Percentiles rank a stretch among this genome's conserved stretches.
Evolutionary conservation across 2,888 invertebrate genomes (phyloP).

Genomic region (Corbicula japonica): DNA sequence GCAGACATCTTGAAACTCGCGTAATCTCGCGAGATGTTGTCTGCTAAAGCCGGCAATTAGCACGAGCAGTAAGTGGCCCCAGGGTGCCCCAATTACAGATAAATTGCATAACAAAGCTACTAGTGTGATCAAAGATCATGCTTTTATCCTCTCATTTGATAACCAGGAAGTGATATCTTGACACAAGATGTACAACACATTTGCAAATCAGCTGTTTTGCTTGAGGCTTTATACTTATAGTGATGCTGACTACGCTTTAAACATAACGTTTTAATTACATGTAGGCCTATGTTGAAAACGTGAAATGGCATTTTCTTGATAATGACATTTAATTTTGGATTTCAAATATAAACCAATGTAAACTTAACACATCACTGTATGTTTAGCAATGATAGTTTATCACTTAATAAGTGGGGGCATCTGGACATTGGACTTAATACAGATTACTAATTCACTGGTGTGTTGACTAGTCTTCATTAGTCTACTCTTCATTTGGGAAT

Average conservation of each 20-base stretch:
- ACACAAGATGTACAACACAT: no score
- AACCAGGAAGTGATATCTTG: conserved; percentile 27
- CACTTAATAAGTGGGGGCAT: conserved; percentile 22
- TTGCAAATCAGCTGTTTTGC: no score
- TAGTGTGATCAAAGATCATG: no score
- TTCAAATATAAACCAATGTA: no score
- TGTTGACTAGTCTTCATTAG: conserved; percentile 6
- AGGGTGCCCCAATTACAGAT: conserved; percentile 10
- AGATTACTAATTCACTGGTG: conserved; percentile 16
- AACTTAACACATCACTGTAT: no score
- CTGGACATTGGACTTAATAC: conserved; percentile 53
- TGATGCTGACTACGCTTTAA: no score
- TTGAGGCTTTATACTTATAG: no score
- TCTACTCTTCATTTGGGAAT: background rate
- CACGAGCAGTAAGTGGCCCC: conserved; percentile 41
- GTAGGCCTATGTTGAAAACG: no score
- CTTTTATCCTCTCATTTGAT: conserved; percentile 10
- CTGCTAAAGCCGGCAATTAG: conserved; percentile 53
- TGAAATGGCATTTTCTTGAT: no score
- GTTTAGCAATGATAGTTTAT: conserved; percentile 33
- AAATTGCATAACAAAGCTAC: no score
- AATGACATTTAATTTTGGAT: no score
- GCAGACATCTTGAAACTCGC: conserved; percentile 76
- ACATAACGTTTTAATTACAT: no score
- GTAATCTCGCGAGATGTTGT: conserved; percentile 65